These are phyloP conservation scores for Labeo rohita DNA, from an alignment of 2,113 vertebrate species.

Conservation along the genomic window DNA sequence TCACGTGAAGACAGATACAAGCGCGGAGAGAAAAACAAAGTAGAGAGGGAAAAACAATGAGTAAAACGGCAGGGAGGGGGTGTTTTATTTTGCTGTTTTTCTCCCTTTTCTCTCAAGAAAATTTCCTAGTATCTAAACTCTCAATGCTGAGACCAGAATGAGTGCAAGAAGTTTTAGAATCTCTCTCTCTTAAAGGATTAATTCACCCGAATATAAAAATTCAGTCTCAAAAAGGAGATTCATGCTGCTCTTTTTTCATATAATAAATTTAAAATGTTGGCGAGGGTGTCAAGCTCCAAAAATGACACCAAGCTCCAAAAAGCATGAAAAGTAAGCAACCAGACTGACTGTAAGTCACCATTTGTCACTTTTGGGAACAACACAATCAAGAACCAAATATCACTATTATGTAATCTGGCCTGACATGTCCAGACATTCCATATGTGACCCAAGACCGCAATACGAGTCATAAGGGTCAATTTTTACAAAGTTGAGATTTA, in stretches of 20 bases:
- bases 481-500: no score
- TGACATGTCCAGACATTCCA: neutral
- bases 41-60: constrained; percentile 5
- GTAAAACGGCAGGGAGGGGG: neutral
- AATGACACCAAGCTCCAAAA: neutral
- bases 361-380: neutral
- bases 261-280: neutral
- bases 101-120: neutral
- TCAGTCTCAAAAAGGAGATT: neutral
- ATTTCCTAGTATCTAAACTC: neutral
- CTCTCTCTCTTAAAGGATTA: neutral
- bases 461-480: no score
- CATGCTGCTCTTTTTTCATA: neutral
- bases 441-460: no score
- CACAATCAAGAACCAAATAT: neutral
- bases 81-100: neutral
- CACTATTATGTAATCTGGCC: neutral
- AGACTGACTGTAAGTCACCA: neutral
- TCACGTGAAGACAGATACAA: constrained; percentile 37
- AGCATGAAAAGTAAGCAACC: neutral
- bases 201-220: neutral
- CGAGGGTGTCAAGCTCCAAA: neutral
- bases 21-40: neutral
- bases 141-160: neutral
- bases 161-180: neutral